Percentiles rank a stretch among this genome's conserved stretches.
These are phyloP conservation scores for Drosophila nigricruria DNA, from an alignment of 2,888 invertebrate species.

Conservation along the genomic window DNA sequence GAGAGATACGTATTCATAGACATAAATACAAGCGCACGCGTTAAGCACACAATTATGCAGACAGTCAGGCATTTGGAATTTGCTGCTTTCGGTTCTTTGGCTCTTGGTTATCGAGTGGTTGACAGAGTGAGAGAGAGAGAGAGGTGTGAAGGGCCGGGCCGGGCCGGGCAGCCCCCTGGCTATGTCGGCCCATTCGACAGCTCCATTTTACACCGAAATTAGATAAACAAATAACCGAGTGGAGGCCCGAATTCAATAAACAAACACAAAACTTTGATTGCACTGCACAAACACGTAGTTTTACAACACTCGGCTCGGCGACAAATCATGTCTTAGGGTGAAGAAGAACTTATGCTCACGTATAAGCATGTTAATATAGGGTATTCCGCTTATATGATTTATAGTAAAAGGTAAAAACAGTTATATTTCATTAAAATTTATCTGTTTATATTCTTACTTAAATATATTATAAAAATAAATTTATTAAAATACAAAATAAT, in stretches of 20 bases:
- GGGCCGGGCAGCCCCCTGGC: not conserved
- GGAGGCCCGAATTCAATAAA: constrained; percentile 67
- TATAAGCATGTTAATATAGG: not conserved
- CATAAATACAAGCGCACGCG: constrained; percentile 62
- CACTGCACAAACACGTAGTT: constrained; percentile 47
- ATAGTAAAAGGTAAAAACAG: not conserved
- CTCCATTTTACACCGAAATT: constrained; percentile 80
- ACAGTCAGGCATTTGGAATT: constrained; percentile 79
- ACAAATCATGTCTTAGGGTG: constrained; percentile 17
- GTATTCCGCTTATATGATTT: not conserved
- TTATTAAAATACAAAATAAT: no score
- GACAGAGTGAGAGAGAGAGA: constrained; percentile 7
- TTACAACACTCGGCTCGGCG: constrained; percentile 3
- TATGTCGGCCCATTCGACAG: constrained; percentile 43
- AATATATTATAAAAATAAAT: not conserved
- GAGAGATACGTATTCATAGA: constrained; percentile 30
- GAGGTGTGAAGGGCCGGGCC: constrained; percentile 3
- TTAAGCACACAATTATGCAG: constrained; percentile 81
- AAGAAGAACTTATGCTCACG: constrained; percentile 11
- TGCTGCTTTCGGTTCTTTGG: constrained; percentile 31
- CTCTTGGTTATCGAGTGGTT: constrained; percentile 5
- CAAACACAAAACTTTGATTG: constrained; percentile 77
- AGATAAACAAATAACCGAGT: constrained; percentile 75
- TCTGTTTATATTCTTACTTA: not conserved
- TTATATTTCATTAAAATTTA: not conserved